Evolutionary conservation across 2,888 invertebrate genomes (phyloP).

Genomic region (Sarcophaga subvicina): DNA sequence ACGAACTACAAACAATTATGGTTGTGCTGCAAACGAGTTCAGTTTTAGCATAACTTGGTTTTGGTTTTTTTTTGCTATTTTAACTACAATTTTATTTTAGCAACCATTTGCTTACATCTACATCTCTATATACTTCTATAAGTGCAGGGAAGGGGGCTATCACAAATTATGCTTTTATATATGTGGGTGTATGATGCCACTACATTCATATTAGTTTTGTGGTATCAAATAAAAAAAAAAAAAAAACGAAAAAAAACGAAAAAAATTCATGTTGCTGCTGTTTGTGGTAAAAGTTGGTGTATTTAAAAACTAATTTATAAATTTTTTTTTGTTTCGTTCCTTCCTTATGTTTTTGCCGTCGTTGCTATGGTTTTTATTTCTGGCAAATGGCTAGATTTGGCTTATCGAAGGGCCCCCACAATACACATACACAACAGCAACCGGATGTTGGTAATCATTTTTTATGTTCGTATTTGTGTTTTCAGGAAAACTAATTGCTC

Average conservation of each 20-base stretch:
- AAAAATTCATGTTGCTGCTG: conserved; percentile 36
- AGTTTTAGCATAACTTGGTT: conserved; percentile 36
- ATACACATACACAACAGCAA: conserved; percentile 17
- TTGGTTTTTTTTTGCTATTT: conserved; percentile 17
- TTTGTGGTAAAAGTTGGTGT: conserved; percentile 57
- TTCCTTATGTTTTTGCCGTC: conserved; percentile 2
- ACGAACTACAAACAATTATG: conserved; percentile 6
- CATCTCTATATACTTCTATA: neutral
- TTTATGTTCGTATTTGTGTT: conserved; percentile 5
- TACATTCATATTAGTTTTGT: conserved; percentile 22
- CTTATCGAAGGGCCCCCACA: conserved; percentile 32
- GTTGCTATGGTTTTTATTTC: neutral
- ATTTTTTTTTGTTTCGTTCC: conserved; percentile 23
- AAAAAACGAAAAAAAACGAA: conserved; percentile 16
- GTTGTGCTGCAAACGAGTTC: conserved; percentile 35
- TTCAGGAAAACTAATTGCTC: conserved; percentile 15
- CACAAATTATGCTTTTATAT: neutral
- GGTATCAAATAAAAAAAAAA: neutral
- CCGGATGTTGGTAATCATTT: conserved; percentile 43
- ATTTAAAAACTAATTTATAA: conserved; percentile 65
- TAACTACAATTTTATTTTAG: conserved; percentile 20
- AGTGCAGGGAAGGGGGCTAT: too few relatives aligned
- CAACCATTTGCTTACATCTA: conserved; percentile 1
- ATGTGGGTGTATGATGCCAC: neutral
- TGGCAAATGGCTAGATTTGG: conserved; percentile 42